phyloP scores from a whole-genome alignment of 2,113 vertebrate genomes.

The Syngnathus scovelli region DNA sequence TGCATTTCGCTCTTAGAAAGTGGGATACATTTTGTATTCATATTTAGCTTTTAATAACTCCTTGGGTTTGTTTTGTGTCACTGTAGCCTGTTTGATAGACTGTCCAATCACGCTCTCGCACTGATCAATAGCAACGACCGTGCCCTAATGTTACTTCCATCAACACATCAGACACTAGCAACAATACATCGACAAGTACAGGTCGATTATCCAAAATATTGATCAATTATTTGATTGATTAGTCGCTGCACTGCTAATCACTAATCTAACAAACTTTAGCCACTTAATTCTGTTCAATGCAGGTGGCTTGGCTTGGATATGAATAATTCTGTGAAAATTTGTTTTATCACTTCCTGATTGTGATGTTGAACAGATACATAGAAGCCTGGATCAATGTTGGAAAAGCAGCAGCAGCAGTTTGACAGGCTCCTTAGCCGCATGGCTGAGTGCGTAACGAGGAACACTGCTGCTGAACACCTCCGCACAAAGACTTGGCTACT shows the following conservation, averaged over 20 bases:
- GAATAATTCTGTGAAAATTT: background rate
- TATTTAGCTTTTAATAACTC: slow-evolving; percentile 1
- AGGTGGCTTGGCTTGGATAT: background rate
- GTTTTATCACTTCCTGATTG: background rate
- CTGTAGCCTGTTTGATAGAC: slow-evolving; percentile 22
- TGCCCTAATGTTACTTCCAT: slow-evolving; percentile 94
- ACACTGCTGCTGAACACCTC: slow-evolving; percentile 86
- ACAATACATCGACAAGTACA: slow-evolving; percentile 83
- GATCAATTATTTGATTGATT: too few relatives aligned
- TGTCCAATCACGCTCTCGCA: slow-evolving; percentile 68
- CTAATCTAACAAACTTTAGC: too few relatives aligned
- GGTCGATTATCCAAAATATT: too few relatives aligned
- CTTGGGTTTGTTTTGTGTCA: background rate
- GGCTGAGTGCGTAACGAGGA: slow-evolving; percentile 79
- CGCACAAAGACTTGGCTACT: slow-evolving; percentile 71
- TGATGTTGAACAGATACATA: slow-evolving; percentile 10
- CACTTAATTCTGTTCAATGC: too few relatives aligned
- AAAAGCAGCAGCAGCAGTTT: slow-evolving; percentile 44
- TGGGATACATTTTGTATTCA: slow-evolving; percentile 57
- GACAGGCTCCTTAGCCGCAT: slow-evolving; percentile 68
- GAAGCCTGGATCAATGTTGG: slow-evolving; percentile 41
- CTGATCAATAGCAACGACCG: slow-evolving; percentile 93
- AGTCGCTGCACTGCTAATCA: too few relatives aligned
- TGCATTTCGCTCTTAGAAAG: slow-evolving; percentile 66
- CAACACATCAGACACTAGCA: slow-evolving; percentile 86